phyloP scores from a whole-genome alignment of 2,888 invertebrate species.

The Pardosa pseudoannulata region DNA sequence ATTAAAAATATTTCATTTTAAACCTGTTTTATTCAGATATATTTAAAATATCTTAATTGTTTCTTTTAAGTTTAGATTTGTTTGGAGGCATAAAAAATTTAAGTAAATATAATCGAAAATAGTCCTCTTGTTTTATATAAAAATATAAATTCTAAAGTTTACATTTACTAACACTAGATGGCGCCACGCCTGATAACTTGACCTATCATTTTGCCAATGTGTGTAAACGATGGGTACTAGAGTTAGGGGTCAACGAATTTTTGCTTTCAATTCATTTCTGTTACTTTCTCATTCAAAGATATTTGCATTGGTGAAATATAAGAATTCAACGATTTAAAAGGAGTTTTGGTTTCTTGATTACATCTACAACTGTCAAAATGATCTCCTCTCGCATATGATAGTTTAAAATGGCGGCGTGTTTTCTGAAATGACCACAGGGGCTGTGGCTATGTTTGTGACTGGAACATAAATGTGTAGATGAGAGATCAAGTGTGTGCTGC shows the following conservation, averaged over 20 bases:
- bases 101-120: too few species aligned
- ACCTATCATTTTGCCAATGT: constrained; percentile 47
- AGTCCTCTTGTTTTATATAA: too few species aligned
- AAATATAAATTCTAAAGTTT: too few species aligned
- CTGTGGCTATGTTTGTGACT: constrained; percentile 56
- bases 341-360: not conserved
- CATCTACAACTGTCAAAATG: constrained; percentile 1
- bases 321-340: not conserved
- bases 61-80: too few species aligned
- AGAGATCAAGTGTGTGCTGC: not conserved
- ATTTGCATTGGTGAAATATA: constrained; percentile 33
- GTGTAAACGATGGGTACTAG: constrained; percentile 50
- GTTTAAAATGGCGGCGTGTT: constrained; percentile 62
- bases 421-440: constrained; percentile 61
- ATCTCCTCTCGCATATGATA: not conserved
- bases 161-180: constrained; percentile 23
- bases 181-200: constrained; percentile 50
- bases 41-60: too few species aligned
- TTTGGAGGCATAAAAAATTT: too few species aligned
- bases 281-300: constrained; percentile 48
- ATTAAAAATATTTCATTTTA: too few species aligned
- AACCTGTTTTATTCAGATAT: too few species aligned
- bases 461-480: not conserved
- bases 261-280: constrained; percentile 31
- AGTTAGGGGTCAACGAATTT: constrained; percentile 12